Percentiles rank a stretch among this genome's conserved stretches.
Conservation (phyloP, 2,888 invertebrate genomes). For the Limnephilus marmoratus region DNA sequence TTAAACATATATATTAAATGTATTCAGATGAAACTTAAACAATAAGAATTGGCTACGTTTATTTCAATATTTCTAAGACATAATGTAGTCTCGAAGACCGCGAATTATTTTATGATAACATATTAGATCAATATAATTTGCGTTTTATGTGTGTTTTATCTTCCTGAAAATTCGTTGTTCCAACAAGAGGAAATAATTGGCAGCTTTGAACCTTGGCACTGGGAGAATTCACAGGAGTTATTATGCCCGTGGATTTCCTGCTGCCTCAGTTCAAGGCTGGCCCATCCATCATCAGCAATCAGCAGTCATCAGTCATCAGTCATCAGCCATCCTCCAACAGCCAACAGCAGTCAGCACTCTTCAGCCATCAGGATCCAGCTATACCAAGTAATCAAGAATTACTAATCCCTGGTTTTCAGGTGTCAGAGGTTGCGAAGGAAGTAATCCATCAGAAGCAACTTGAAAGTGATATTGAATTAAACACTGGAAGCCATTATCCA, state of each 20-base stretch:
- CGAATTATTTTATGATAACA: no score
- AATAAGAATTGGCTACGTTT: no score
- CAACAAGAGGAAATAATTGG: slow-evolving; percentile 1
- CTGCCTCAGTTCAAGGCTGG: slow-evolving; percentile 74
- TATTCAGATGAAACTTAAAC: no score
- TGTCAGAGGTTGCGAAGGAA: background rate
- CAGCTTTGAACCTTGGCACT: slow-evolving; percentile 75
- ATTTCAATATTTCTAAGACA: no score
- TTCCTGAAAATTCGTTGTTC: background rate
- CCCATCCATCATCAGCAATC: slow-evolving; percentile 34
- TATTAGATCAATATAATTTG: no score
- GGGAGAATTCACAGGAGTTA: slow-evolving; percentile 80
- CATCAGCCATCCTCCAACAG: background rate
- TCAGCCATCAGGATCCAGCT: background rate
- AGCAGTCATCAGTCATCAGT: slow-evolving; percentile 23
- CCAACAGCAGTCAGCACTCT: background rate
- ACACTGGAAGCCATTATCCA: background rate
- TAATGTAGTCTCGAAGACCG: no score
- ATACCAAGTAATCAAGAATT: background rate
- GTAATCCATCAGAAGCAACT: background rate
- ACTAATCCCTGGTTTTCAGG: background rate
- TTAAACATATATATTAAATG: no score
- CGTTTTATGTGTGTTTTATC: background rate
- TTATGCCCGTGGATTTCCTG: slow-evolving; percentile 78
- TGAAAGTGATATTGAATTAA: background rate